A percentile compares a stretch with the other conserved stretches of the same genome.
Evolutionary conservation across 2,797 vertebrate species (phyloP).

Genomic region (Falco naumanni): DNA sequence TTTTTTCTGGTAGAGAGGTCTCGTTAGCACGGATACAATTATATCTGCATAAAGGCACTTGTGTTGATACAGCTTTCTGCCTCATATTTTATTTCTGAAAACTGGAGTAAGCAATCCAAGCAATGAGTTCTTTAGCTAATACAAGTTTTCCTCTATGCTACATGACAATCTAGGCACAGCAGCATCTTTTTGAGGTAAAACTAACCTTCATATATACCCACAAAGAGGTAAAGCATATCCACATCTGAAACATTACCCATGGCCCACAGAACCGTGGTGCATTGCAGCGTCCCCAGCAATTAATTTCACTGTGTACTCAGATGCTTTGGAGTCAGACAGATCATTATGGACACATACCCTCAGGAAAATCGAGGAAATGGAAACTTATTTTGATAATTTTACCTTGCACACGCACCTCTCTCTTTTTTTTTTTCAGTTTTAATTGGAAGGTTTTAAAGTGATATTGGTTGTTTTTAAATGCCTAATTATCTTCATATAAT

Average conservation of each 20-base stretch:
- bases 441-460: constrained; percentile 71
- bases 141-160: neutral
- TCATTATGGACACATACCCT: constrained; percentile 6
- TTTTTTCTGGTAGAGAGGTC: neutral
- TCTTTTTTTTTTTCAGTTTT: neutral
- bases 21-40: neutral
- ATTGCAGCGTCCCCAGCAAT: neutral
- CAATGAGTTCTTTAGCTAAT: neutral
- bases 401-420: neutral
- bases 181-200: neutral
- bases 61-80: neutral
- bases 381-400: constrained; percentile 68
- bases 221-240: neutral
- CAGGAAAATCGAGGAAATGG: constrained; percentile 41
- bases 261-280: neutral
- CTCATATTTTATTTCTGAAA: neutral
- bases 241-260: fast-evolving
- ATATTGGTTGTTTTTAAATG: constrained; percentile 72
- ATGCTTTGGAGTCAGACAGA: constrained; percentile 46
- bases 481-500: constrained; percentile 75
- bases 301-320: neutral
- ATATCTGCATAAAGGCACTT: neutral
- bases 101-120: neutral
- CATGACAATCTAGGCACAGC: neutral
- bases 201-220: neutral